Evolutionary conservation across 1,140 invertebrate species (phyloP).

Genomic region (Hycleus phaleratus): DNA sequence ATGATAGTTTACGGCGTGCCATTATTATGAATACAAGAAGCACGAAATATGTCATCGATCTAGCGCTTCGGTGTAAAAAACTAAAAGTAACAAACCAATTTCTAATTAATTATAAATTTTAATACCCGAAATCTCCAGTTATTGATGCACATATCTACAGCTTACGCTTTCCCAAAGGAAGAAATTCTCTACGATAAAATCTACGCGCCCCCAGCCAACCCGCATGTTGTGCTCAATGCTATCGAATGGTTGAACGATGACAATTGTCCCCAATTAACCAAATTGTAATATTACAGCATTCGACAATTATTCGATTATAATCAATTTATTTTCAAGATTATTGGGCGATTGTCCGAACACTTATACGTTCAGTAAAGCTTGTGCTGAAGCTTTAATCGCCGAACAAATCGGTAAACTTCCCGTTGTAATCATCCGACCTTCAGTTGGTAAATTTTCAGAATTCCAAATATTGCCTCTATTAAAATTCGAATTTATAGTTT

Average conservation of each 20-base stretch:
- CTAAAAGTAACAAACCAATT: conserved; percentile 44
- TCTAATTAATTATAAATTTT: neutral
- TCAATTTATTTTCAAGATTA: conserved; percentile 12
- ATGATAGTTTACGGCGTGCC: conserved; percentile 64
- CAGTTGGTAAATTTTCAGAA: conserved; percentile 24
- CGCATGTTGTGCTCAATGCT: conserved; percentile 80
- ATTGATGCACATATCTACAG: conserved; percentile 56
- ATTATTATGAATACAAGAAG: conserved; percentile 68
- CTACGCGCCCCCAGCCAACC: conserved; percentile 74
- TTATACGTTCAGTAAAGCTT: conserved; percentile 86
- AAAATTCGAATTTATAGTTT: conserved; percentile 44
- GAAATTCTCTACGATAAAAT: conserved; percentile 48
- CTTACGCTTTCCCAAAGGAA: conserved; percentile 61
- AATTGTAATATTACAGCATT: conserved; percentile 47
- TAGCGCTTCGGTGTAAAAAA: conserved; percentile 67
- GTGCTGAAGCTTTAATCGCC: conserved; percentile 56
- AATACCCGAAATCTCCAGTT: conserved; percentile 17
- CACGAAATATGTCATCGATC: conserved; percentile 61
- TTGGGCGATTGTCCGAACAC: conserved; percentile 60
- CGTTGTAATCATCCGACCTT: conserved; percentile 51
- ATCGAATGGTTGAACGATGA: conserved; percentile 83
- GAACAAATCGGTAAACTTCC: conserved; percentile 28
- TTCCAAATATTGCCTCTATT: neutral
- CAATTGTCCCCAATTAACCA: neutral
- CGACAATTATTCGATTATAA: conserved; percentile 61